These are phyloP conservation scores for Noctua janthe DNA, from an alignment of 2,888 invertebrate genomes.

Conservation along the genomic window DNA sequence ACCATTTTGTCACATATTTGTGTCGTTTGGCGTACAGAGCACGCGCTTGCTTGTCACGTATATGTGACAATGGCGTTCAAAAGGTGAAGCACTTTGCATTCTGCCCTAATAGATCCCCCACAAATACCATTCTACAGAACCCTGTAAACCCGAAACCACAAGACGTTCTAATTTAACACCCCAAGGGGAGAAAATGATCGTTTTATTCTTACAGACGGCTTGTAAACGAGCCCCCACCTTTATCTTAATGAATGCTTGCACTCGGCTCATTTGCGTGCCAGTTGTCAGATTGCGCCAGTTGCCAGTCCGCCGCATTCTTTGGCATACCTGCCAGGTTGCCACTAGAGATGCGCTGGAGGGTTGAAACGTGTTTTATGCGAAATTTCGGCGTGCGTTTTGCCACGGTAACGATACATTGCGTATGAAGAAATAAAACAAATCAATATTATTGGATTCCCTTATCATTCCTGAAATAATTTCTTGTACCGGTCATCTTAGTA, in stretches of 20 bases:
- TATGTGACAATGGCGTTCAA: no score
- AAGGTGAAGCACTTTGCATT: not conserved
- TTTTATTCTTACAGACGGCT: conserved; percentile 61
- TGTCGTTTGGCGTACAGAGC: no score
- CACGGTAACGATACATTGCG: no score
- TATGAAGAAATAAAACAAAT: no score
- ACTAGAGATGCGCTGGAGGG: conserved; percentile 53
- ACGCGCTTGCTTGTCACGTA: no score
- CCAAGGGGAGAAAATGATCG: conserved; percentile 43
- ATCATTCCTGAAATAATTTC: no score
- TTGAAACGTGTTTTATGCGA: conserved; percentile 58
- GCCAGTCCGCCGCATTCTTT: conserved; percentile 45
- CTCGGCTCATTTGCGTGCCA: conserved; percentile 62
- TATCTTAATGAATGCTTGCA: conserved; percentile 60
- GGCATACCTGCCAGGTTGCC: conserved; percentile 49
- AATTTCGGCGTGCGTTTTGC: conserved; percentile 20
- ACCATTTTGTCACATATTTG: no score
- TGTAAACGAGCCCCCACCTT: conserved; percentile 59
- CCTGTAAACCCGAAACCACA: conserved; percentile 12
- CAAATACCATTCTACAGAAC: not conserved
- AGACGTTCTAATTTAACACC: conserved; percentile 40
- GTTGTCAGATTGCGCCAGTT: conserved; percentile 59
- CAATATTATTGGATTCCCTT: no score
- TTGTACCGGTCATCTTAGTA: no score
- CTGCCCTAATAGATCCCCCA: not conserved